These are phyloP conservation scores for Crenuchus spilurus DNA, from an alignment of 2,797 vertebrate genomes.

Conservation along the genomic window DNA sequence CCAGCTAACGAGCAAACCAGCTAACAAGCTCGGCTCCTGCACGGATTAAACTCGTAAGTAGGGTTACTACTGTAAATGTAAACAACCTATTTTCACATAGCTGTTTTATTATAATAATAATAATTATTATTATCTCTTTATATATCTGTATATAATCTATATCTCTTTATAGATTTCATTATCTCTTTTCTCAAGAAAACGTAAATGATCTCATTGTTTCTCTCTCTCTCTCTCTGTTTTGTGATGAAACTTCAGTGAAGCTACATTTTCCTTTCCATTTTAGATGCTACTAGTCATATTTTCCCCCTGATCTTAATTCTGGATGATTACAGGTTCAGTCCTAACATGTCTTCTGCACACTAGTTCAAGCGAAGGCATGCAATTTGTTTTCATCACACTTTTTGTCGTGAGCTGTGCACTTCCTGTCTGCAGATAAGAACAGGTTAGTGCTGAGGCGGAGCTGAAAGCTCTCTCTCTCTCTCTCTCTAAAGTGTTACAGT, in stretches of 20 bases:
- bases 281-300: not conserved
- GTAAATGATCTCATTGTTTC: no score
- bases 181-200: no score
- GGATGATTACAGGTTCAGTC: conserved; percentile 21
- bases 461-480: not conserved
- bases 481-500: not conserved
- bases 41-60: no score
- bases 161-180: no score
- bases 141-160: no score
- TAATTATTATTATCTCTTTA: no score
- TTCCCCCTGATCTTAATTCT: not conserved
- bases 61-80: no score
- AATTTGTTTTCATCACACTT: conserved; percentile 54
- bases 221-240: no score
- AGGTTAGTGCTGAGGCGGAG: conserved; percentile 37
- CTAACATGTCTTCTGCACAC: conserved; percentile 52
- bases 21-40: no score
- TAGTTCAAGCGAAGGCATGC: conserved; percentile 44
- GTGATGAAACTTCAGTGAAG: not conserved
- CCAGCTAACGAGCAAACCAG: no score
- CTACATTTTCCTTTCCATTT: not conserved
- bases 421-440: conserved; percentile 61
- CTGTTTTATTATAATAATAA: no score
- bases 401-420: conserved; percentile 47
- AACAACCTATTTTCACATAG: no score